Conservation (phyloP, 2,888 invertebrate species). For the Orgyia antiqua region DNA sequence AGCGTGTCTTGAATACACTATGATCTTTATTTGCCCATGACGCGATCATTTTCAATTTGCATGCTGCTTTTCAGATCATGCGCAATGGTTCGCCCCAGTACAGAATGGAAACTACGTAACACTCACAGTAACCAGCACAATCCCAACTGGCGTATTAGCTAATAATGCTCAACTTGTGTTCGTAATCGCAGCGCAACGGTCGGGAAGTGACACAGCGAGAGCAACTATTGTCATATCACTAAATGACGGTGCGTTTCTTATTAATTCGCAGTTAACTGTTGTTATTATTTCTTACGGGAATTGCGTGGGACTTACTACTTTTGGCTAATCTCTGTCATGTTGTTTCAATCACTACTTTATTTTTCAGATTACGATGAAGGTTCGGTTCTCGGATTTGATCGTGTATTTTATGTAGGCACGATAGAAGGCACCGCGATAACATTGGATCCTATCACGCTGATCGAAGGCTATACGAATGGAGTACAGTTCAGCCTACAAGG, state of each 20-base stretch:
- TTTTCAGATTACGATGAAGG: conserved; percentile 11
- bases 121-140: conserved; percentile 3
- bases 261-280: too few species aligned
- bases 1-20: too few species aligned
- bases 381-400: conserved; percentile 19
- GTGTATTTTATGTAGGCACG: conserved; percentile 16
- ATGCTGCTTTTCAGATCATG: not conserved
- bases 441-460: conserved; percentile 29
- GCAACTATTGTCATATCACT: conserved; percentile 22
- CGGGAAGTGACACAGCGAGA: conserved; percentile 12
- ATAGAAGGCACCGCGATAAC: conserved; percentile 11
- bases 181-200: conserved; percentile 15
- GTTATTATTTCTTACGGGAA: too few species aligned
- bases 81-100: not conserved
- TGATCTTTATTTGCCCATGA: too few species aligned
- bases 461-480: conserved; percentile 24
- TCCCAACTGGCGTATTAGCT: conserved; percentile 12
- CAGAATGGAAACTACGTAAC: not conserved
- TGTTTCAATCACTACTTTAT: too few species aligned
- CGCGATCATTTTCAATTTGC: too few species aligned
- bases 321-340: too few species aligned
- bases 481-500: conserved; percentile 29
- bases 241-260: not conserved
- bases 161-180: conserved; percentile 24
- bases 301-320: too few species aligned